A percentile compares a stretch with the other conserved stretches of the same genome.
These are phyloP conservation scores for Cetoscarus ocellatus DNA, from an alignment of 2,797 vertebrate species.

Conservation along the genomic window DNA sequence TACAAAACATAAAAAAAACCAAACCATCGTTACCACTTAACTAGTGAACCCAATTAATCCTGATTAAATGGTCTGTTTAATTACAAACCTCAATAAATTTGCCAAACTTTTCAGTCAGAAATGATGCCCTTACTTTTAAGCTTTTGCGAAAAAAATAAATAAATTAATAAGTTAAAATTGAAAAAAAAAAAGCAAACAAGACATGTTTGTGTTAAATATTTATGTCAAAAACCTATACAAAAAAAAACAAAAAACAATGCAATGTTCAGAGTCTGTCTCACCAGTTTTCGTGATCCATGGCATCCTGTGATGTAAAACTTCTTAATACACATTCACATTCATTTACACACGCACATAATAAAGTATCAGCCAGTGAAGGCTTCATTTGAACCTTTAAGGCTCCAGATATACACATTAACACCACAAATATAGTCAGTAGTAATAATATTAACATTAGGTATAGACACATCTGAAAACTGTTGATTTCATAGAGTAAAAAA, in stretches of 20 bases:
- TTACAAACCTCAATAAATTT: too few species aligned
- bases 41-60: too few species aligned
- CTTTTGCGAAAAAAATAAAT: neutral
- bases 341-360: too few species aligned
- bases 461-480: too few species aligned
- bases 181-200: neutral
- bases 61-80: too few species aligned
- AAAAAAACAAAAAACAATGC: slow-evolving; percentile 12
- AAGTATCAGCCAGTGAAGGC: slow-evolving; percentile 41
- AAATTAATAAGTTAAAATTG: neutral
- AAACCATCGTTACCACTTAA: too few species aligned
- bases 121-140: too few species aligned
- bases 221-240: slow-evolving; percentile 27
- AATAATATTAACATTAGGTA: neutral
- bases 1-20: too few species aligned
- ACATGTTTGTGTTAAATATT: slow-evolving; percentile 15
- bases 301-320: too few species aligned
- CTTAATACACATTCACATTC: too few species aligned
- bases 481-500: too few species aligned
- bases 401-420: slow-evolving; percentile 4
- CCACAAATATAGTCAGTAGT: neutral
- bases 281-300: neutral
- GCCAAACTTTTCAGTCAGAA: too few species aligned
- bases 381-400: slow-evolving; percentile 30
- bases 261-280: slow-evolving; percentile 37